A percentile compares a stretch with the other conserved stretches of the same genome.
Conservation (phyloP, 2,888 invertebrate genomes). For the Ametastegia equiseti region DNA sequence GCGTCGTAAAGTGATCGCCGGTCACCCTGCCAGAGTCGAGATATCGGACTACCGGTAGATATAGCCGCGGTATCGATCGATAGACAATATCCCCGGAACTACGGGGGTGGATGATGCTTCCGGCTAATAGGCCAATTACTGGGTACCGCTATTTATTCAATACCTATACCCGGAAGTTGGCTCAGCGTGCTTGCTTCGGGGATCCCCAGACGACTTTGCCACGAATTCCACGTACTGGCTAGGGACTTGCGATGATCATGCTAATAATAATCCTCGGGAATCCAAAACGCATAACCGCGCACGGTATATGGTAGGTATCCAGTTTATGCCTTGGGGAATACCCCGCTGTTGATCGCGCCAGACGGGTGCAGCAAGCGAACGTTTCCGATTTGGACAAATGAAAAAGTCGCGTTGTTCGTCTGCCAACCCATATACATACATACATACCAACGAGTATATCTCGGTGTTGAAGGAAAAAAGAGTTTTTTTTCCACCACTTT, state of each 20-base stretch:
- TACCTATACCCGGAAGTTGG: slow-evolving; percentile 37
- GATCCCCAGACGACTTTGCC: slow-evolving; percentile 7
- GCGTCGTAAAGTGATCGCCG: slow-evolving; percentile 41
- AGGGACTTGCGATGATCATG: neutral
- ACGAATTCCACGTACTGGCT: slow-evolving; percentile 1
- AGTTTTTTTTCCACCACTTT: neutral
- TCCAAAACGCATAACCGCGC: slow-evolving; percentile 13
- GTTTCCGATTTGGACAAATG: slow-evolving; percentile 32
- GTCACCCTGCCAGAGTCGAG: neutral
- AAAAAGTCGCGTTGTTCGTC: slow-evolving; percentile 10
- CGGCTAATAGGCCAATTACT: slow-evolving; percentile 44
- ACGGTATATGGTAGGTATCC: too few relatives aligned
- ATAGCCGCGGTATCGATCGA: too few relatives aligned
- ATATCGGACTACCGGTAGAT: slow-evolving; percentile 26
- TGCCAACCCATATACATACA: too few relatives aligned
- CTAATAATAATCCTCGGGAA: slow-evolving; percentile 5
- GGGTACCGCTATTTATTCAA: slow-evolving; percentile 40
- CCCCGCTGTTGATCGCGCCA: neutral
- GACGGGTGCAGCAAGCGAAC: neutral
- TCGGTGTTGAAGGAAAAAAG: too few relatives aligned
- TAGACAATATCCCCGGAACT: slow-evolving; percentile 31
- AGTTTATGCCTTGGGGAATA: slow-evolving; percentile 1
- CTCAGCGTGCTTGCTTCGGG: neutral
- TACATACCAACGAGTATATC: too few relatives aligned
- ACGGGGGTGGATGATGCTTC: slow-evolving; percentile 34